These are phyloP conservation scores for Adela reaumurella DNA, from an alignment of 2,888 invertebrate genomes.

Conservation along the genomic window DNA sequence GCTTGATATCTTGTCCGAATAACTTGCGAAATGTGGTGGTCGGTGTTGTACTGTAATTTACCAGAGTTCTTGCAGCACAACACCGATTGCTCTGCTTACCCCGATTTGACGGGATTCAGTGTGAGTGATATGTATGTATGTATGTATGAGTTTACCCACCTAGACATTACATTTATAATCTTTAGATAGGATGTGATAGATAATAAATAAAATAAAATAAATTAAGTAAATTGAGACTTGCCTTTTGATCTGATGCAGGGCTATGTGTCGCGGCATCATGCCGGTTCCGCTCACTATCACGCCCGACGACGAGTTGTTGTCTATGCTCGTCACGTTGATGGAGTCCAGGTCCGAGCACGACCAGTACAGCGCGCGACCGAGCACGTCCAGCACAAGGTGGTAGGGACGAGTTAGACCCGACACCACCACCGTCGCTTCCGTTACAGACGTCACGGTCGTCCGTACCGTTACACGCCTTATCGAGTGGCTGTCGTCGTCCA, in stretches of 20 bases:
- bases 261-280: constrained; percentile 79
- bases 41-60: no score
- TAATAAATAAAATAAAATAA: constrained; percentile 1
- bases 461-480: constrained; percentile 62
- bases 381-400: constrained; percentile 82
- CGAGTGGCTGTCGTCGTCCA: constrained; percentile 74
- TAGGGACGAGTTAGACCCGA: constrained; percentile 64
- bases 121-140: no score
- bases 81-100: no score
- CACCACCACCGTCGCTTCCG: no score
- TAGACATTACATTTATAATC: background rate
- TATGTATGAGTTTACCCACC: no score
- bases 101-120: no score
- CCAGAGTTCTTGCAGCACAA: no score
- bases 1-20: no score
- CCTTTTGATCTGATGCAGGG: constrained; percentile 80
- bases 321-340: constrained; percentile 82
- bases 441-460: constrained; percentile 25
- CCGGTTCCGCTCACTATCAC: constrained; percentile 71
- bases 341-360: constrained; percentile 78
- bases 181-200: constrained; percentile 1
- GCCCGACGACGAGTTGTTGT: constrained; percentile 60
- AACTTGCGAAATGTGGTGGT: no score
- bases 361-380: constrained; percentile 85
- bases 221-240: constrained; percentile 18